phyloP scores from a whole-genome alignment of 2,888 invertebrate genomes.

The Platycnemis pennipes region DNA sequence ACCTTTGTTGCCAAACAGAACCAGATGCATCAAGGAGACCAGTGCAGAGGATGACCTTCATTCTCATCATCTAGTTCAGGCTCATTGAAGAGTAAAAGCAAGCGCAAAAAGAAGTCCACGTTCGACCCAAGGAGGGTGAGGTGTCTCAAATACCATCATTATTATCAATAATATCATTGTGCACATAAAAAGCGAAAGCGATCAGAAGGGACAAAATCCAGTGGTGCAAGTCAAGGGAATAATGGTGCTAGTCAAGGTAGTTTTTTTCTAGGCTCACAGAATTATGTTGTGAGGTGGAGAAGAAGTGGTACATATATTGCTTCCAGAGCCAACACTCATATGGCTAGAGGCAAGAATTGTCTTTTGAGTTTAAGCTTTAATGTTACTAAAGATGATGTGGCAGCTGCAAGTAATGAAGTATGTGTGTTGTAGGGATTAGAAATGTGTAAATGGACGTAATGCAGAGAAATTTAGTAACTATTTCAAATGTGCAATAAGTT shows the following conservation, averaged over 20 bases:
- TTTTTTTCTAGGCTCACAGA: background rate
- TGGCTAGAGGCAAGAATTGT: too few relatives aligned
- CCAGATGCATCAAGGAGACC: too few relatives aligned
- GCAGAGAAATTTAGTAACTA: background rate
- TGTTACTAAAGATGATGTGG: too few relatives aligned
- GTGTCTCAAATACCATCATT: background rate
- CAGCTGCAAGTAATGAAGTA: too few relatives aligned
- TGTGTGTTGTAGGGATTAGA: too few relatives aligned
- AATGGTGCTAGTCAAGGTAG: background rate
- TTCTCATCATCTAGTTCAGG: background rate
- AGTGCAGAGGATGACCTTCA: background rate
- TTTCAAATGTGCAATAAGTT: background rate
- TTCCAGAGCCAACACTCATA: background rate
- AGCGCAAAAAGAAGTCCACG: background rate
- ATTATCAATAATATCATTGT: background rate
- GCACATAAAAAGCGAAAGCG: background rate
- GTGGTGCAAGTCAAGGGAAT: background rate
- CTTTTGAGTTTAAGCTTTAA: too few relatives aligned
- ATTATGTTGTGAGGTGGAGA: background rate
- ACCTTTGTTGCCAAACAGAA: too few relatives aligned
- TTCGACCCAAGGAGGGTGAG: background rate
- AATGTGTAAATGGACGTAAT: background rate
- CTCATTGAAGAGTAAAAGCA: background rate
- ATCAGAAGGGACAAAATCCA: too few relatives aligned
- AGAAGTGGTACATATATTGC: conserved; percentile 13